A percentile compares a stretch with the other conserved stretches of the same genome.
phyloP scores from a whole-genome alignment of 2,888 invertebrate species.

The Platynereis dumerilii region DNA sequence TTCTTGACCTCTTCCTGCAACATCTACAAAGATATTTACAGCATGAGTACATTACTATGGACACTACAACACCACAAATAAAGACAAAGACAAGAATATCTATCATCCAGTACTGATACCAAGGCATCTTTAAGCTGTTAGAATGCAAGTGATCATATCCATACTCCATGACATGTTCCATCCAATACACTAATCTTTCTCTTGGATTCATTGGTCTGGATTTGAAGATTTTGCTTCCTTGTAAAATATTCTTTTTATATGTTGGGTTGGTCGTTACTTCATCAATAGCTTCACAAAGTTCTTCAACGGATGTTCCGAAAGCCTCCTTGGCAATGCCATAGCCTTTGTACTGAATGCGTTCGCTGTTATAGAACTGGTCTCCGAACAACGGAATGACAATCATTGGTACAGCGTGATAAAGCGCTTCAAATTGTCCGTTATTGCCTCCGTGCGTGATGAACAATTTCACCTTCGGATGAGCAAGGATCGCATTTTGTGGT shows the following conservation, averaged over 20 bases:
- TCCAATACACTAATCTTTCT: no score
- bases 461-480: conserved; percentile 38
- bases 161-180: no score
- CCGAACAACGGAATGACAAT: no score
- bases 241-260: conserved; percentile 31
- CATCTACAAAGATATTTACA: no score
- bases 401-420: conserved; percentile 43
- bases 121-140: conserved; percentile 37
- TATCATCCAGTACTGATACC: no score
- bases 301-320: conserved; percentile 21
- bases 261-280: conserved; percentile 31
- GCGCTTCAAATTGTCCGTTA: conserved; percentile 40
- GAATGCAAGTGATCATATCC: conserved; percentile 41
- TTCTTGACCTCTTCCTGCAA: no score
- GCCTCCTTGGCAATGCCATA: conserved; percentile 37
- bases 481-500: conserved; percentile 45
- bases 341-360: conserved; percentile 31
- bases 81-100: no score
- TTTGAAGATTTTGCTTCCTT: conserved; percentile 32
- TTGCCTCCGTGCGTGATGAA: conserved; percentile 45
- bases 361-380: conserved; percentile 38
- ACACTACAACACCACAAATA: conserved; percentile 33
- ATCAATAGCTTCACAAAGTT: conserved; percentile 29
- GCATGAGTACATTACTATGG: no score
- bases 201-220: conserved; percentile 25